Percentiles rank a stretch among this genome's conserved stretches.
phyloP scores from a whole-genome alignment of 2,888 invertebrate genomes.

The Acanthopleura granulata region DNA sequence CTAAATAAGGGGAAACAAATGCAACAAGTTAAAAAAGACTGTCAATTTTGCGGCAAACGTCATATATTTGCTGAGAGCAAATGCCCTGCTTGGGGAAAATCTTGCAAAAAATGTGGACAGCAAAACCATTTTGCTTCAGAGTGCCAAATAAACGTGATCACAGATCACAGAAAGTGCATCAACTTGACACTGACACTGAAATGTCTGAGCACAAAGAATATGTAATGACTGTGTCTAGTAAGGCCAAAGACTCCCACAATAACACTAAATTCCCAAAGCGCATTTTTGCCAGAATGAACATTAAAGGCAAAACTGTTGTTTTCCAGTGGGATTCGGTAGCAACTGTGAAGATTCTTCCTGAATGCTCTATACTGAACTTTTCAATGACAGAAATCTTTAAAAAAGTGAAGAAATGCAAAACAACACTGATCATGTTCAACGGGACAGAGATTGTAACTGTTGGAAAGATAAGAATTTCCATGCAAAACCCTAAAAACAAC shows the following conservation, averaged over 20 bases:
- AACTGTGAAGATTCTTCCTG: conserved; percentile 28
- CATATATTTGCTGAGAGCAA: conserved; percentile 19
- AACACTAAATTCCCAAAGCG: conserved; percentile 14
- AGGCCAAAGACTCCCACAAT: neutral
- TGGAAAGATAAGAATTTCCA: conserved; percentile 22
- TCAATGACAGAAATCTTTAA: too few species aligned
- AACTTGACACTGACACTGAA: neutral
- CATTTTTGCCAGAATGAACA: conserved; percentile 20
- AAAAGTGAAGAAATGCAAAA: conserved; percentile 18
- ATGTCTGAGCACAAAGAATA: neutral
- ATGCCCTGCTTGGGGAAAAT: conserved; percentile 24
- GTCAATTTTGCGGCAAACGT: conserved; percentile 25
- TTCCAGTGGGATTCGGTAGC: conserved; percentile 26
- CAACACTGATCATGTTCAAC: conserved; percentile 29
- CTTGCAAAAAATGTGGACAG: neutral
- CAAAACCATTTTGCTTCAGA: too few species aligned
- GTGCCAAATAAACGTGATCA: too few species aligned
- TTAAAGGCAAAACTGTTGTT: conserved; percentile 16
- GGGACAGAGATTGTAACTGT: conserved; percentile 26
- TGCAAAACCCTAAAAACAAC: conserved; percentile 23
- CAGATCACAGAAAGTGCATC: neutral
- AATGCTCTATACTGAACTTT: too few species aligned
- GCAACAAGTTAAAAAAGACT: neutral
- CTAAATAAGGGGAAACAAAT: too few species aligned
- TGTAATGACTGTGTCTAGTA: conserved; percentile 1